Conservation (phyloP, 2,888 invertebrate species). For the Nezara viridula region DNA sequence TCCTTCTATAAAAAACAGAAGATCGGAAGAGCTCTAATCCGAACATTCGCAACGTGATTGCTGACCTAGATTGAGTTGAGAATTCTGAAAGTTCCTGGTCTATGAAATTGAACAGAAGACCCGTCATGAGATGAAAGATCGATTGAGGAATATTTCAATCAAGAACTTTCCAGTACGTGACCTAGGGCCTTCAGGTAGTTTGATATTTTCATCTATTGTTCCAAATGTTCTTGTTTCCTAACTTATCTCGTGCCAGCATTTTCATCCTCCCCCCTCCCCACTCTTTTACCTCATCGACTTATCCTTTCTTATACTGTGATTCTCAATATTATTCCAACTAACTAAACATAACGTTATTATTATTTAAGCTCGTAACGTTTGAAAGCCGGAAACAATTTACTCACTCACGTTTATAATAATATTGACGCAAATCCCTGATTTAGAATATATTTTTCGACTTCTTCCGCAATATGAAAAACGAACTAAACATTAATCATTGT, state of each 20-base stretch:
- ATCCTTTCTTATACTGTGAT: neutral
- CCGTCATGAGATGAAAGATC: constrained; percentile 25
- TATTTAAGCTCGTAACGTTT: no score
- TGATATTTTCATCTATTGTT: constrained; percentile 32
- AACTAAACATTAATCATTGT: no score
- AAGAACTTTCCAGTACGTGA: constrained; percentile 27
- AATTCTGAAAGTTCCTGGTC: neutral
- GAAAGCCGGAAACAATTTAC: no score
- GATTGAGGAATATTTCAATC: constrained; percentile 46
- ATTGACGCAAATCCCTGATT: no score
- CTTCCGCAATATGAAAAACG: no score
- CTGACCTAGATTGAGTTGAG: neutral
- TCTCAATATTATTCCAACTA: neutral
- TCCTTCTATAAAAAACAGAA: neutral
- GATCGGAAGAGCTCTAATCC: neutral
- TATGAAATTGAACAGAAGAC: neutral
- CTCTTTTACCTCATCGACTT: no score
- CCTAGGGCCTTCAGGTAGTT: constrained; percentile 1
- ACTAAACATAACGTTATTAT: neutral
- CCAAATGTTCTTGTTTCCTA: constrained; percentile 14
- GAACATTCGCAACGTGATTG: neutral
- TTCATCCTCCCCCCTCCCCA: neutral
- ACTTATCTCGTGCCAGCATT: neutral
- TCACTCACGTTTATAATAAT: no score
- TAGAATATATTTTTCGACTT: no score